These are phyloP conservation scores for Phylloscopus trochiloides DNA, from an alignment of 2,113 vertebrate genomes.

Conservation along the genomic window DNA sequence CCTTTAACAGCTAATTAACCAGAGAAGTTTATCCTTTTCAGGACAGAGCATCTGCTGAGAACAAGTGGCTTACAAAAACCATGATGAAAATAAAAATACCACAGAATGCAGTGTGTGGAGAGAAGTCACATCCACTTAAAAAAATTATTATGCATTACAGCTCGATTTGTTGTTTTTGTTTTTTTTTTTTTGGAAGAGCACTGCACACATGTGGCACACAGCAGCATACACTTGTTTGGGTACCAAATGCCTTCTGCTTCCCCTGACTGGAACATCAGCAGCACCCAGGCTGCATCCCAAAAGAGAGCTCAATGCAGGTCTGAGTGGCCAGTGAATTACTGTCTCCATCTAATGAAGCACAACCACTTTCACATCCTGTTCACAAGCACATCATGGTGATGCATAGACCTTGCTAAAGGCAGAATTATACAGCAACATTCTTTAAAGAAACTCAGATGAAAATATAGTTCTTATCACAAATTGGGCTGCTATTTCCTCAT, in stretches of 20 bases:
- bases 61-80: background rate
- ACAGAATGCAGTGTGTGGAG: background rate
- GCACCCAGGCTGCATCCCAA: background rate
- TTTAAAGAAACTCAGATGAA: background rate
- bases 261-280: background rate
- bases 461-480: background rate
- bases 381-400: background rate
- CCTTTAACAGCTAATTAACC: background rate
- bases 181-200: too few relatives aligned
- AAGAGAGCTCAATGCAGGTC: background rate
- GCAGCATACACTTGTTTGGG: background rate
- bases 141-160: background rate
- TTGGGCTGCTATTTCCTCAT: background rate
- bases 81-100: background rate
- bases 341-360: background rate
- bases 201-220: background rate
- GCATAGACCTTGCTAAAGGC: background rate
- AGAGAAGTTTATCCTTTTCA: background rate
- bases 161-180: fast-evolving
- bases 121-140: background rate
- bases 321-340: background rate
- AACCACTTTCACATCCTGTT: background rate
- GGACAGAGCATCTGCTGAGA: background rate
- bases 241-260: background rate
- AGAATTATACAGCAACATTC: background rate